Evolutionary conservation across 2,888 invertebrate species (phyloP).

Genomic region (Fissipunctia ypsillon): DNA sequence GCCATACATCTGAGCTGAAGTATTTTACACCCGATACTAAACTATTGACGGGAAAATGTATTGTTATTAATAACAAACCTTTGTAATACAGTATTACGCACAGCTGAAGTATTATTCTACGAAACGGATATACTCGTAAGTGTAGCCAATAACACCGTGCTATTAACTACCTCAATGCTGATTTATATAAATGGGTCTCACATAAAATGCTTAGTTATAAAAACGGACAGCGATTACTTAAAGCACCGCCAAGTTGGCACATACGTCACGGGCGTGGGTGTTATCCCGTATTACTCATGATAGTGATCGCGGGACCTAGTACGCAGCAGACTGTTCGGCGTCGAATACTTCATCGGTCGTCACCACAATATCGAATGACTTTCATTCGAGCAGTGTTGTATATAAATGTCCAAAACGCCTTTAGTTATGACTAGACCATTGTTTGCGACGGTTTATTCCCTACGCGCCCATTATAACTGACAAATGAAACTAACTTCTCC

Average conservation of each 20-base stretch:
- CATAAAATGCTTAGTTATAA: constrained; percentile 54
- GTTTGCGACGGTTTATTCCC: constrained; percentile 37
- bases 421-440: constrained; percentile 47
- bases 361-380: constrained; percentile 61
- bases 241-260: constrained; percentile 52
- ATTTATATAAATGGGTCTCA: constrained; percentile 40
- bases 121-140: constrained; percentile 29
- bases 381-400: constrained; percentile 50
- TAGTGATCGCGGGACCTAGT: constrained; percentile 68
- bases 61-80: not conserved
- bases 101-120: constrained; percentile 19
- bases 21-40: not conserved
- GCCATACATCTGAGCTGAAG: not conserved
- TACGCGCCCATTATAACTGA: constrained; percentile 9
- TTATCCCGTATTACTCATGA: constrained; percentile 69
- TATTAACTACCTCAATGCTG: constrained; percentile 38
- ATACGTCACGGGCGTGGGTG: constrained; percentile 69
- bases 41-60: not conserved
- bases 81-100: not conserved
- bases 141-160: constrained; percentile 19
- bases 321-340: constrained; percentile 71
- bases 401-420: constrained; percentile 45
- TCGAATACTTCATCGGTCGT: constrained; percentile 67
- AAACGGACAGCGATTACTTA: constrained; percentile 60
- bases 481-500: constrained; percentile 27